Conservation (phyloP, 2,113 vertebrate genomes). For the Paracanthobrama guichenoti region DNA sequence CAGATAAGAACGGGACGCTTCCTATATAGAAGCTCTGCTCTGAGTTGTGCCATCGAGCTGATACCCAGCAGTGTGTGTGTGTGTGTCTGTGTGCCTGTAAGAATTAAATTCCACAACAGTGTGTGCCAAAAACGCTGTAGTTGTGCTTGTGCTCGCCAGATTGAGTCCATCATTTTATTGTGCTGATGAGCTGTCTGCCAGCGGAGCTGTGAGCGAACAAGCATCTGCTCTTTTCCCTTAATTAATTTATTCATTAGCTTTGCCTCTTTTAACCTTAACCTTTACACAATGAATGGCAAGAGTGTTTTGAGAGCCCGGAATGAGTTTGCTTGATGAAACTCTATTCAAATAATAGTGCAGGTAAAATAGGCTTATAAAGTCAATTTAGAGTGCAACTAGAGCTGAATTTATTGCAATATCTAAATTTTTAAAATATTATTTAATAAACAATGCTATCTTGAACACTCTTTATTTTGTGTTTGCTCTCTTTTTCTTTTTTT, state of each 20-base stretch:
- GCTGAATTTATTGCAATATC: background rate
- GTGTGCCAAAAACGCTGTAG: constrained; percentile 30
- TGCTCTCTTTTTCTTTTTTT: background rate
- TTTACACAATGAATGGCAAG: constrained; percentile 19
- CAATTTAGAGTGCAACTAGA: background rate
- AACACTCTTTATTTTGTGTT: background rate
- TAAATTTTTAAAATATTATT: background rate
- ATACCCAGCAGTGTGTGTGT: background rate
- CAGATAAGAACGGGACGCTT: background rate
- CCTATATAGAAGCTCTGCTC: background rate
- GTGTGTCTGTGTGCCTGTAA: background rate
- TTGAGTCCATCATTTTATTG: constrained; percentile 21
- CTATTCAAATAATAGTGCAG: background rate
- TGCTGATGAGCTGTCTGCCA: constrained; percentile 14
- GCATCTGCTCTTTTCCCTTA: constrained; percentile 16
- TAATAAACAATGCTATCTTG: too few species aligned
- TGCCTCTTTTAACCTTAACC: constrained; percentile 33
- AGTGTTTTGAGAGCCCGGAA: background rate
- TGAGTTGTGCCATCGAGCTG: background rate
- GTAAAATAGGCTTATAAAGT: background rate
- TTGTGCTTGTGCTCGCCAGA: constrained; percentile 33
- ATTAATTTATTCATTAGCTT: constrained; percentile 32
- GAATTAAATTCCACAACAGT: constrained; percentile 18
- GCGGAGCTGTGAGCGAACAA: background rate
- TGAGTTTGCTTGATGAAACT: constrained; percentile 29